Base-by-base conservation (phyloP, 2,797 vertebrate species). In the Rousettus madagascariensis region DNA sequence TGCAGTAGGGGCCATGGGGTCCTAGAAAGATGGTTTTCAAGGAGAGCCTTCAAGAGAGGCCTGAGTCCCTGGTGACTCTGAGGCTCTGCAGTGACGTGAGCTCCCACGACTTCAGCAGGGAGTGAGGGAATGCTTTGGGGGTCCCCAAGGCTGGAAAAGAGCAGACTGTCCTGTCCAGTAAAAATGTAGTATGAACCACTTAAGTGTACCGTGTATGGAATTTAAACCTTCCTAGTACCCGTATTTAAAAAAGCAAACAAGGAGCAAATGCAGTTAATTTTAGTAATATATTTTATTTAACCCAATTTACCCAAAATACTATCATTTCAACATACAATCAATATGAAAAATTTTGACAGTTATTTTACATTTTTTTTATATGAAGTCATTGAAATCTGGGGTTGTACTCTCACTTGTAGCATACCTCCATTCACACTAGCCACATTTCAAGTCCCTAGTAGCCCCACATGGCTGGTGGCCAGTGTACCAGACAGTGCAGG, bases 231-330 rank as follows among this genome's bases (percentile, higher is more conserved):
- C 41, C 61, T 77, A 20, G 1, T 5, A n/a, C 26, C 41, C 36
- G 63, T 26, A 1, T 68, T 75, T 15, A 43, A 53, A 79, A 30
- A 85, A 43, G 51, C 7, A 36, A 72, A 51, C 6, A 57, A 41
- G 61, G 94, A 84, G 46, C 61, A 75, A 71, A 30, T 68, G 61
- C 22, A 75, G 33, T 90, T 66, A 22, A 75, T 86, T 79, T 94
- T 78, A 95, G 66, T 51, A 46, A 24, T 38, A 1, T 57, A 10
- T 65, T 86, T 92, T 53, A 72, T 79, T 49, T 85, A 75, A 78
- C 17, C 9, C 8, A 46, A 0, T 75, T 91, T 83, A 82, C 24
- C n/a, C 61, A 8, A 69, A 72, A 84, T 66, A 30, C 5, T 63
- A 15, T 74, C 8, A 36, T 66, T 91, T 78, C 10, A 66, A 11